Evolutionary conservation across 2,113 vertebrate species (phyloP).

Genomic region (Smithornis capensis): DNA sequence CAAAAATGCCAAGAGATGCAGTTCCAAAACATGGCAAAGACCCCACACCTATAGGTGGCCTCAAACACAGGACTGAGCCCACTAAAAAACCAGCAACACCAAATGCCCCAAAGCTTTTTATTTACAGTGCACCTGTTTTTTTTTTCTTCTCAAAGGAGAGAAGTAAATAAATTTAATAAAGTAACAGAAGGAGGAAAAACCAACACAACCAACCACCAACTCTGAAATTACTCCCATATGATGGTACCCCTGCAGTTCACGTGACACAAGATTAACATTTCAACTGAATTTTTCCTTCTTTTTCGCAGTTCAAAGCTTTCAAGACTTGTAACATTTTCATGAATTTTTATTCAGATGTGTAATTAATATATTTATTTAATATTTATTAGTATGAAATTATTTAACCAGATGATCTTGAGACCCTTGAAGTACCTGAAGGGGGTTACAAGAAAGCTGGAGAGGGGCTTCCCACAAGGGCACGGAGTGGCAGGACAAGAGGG

Average conservation of each 20-base stretch:
- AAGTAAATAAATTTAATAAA: not conserved
- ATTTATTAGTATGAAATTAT: not conserved
- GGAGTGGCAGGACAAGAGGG: not conserved
- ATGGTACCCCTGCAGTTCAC: not conserved
- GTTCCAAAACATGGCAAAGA: not conserved
- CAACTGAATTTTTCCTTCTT: not conserved
- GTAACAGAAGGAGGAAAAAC: not conserved
- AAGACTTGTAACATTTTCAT: not conserved
- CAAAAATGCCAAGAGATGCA: not conserved
- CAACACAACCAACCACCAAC: not conserved
- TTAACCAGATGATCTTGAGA: not conserved
- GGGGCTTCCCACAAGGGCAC: not conserved
- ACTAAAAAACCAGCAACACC: not conserved
- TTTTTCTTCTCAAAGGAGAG: not conserved
- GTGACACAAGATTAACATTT: not conserved
- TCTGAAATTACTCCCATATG: not conserved
- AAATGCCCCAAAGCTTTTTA: not conserved
- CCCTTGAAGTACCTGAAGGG: not conserved
- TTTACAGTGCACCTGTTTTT: not conserved
- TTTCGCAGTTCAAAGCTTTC: not conserved
- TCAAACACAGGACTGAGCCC: not conserved
- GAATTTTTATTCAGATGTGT: not conserved
- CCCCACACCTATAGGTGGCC: rapidly evolving
- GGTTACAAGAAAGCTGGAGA: not conserved
- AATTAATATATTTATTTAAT: not conserved